Evolutionary conservation across 2,113 vertebrate species (phyloP).

Genomic region (Mesoclemmys tuberculata): DNA sequence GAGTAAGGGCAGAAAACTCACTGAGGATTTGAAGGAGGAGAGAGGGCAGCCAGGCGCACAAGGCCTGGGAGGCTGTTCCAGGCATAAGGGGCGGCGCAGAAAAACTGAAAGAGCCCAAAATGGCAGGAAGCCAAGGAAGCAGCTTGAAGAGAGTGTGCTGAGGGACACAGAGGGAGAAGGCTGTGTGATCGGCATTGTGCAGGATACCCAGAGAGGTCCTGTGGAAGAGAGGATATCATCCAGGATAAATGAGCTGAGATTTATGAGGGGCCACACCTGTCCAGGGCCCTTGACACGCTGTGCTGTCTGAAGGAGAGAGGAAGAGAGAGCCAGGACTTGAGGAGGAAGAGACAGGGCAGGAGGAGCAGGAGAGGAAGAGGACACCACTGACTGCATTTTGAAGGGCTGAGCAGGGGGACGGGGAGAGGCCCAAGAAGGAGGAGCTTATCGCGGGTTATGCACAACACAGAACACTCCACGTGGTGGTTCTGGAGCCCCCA

Average conservation of each 20-base stretch:
- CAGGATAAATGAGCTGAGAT: not conserved
- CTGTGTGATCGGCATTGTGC: not conserved
- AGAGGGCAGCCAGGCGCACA: not conserved
- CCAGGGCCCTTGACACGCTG: not conserved
- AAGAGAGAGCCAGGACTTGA: not conserved
- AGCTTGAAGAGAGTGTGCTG: no score
- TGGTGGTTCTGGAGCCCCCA: no score
- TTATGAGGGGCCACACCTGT: no score
- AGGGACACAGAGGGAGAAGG: not conserved
- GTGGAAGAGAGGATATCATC: not conserved
- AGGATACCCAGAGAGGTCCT: not conserved
- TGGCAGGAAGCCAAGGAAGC: not conserved
- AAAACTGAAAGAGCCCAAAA: not conserved
- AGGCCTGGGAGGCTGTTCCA: not conserved
- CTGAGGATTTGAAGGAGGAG: not conserved
- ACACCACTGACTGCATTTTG: not conserved
- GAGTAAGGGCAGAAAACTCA: not conserved
- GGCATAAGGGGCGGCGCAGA: not conserved
- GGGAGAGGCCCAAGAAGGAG: no score
- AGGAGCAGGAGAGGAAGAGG: not conserved
- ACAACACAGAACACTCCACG: not conserved
- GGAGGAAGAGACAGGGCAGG: not conserved
- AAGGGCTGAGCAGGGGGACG: not conserved
- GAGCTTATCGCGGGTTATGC: not conserved
- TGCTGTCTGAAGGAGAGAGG: not conserved